These are phyloP conservation scores for Cecropterus lyciades DNA, from an alignment of 1,140 invertebrate genomes.

Conservation along the genomic window DNA sequence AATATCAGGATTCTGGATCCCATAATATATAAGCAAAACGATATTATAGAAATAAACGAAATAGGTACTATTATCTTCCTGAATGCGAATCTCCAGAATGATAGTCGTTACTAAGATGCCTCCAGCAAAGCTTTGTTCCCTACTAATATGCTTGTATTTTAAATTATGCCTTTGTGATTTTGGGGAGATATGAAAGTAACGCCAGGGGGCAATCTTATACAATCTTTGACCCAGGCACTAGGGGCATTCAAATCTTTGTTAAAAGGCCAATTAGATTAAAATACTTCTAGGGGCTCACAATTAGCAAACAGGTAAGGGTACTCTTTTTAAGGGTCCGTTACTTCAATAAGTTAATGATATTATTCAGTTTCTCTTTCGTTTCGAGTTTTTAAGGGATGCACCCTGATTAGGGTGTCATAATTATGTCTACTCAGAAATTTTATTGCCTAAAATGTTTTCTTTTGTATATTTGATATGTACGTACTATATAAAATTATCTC, in stretches of 20 bases:
- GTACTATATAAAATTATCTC: neutral
- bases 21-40: too few relatives aligned
- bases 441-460: too few relatives aligned
- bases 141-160: conserved; percentile 60
- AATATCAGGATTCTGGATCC: too few relatives aligned
- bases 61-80: conserved; percentile 2
- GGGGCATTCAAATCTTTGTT: conserved; percentile 60
- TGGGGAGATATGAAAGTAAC: conserved; percentile 69
- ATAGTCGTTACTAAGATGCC: conserved; percentile 45
- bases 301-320: neutral
- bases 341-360: conserved; percentile 10
- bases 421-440: too few relatives aligned
- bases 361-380: neutral
- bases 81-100: conserved; percentile 39
- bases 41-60: too few relatives aligned
- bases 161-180: conserved; percentile 63
- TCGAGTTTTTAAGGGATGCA: neutral
- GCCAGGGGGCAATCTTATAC: conserved; percentile 50
- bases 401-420: too few relatives aligned
- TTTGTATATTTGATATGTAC: too few relatives aligned
- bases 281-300: conserved; percentile 37
- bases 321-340: too few relatives aligned
- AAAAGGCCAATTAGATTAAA: conserved; percentile 58
- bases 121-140: conserved; percentile 45
- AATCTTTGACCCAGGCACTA: conserved; percentile 63